Conservation (phyloP, 1,140 invertebrate genomes). For the Drosophila sulfurigaster region DNA sequence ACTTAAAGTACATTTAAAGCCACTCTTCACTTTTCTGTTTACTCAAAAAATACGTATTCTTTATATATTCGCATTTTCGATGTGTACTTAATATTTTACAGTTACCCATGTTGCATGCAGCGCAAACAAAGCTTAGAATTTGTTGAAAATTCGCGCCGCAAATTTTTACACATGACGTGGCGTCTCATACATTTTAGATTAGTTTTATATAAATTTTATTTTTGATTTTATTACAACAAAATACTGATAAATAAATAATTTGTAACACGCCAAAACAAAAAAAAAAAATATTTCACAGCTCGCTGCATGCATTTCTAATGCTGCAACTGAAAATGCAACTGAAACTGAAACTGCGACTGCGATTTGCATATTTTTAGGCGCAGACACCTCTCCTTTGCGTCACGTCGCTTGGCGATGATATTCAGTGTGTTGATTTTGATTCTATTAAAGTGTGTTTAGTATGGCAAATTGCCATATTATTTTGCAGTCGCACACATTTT, state of each 20-base stretch:
- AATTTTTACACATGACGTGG: slow-evolving; percentile 35
- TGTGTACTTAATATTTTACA: slow-evolving; percentile 6
- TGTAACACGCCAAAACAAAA: slow-evolving; percentile 32
- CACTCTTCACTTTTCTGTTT: no score
- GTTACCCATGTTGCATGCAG: not conserved
- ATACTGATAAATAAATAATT: slow-evolving; percentile 60
- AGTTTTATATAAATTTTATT: slow-evolving; percentile 66
- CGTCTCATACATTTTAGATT: slow-evolving; percentile 66
- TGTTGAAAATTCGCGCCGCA: slow-evolving; percentile 36
- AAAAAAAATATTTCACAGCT: slow-evolving; percentile 48
- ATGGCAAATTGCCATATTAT: slow-evolving; percentile 63
- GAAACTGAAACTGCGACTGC: slow-evolving; percentile 24
- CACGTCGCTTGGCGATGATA: not conserved
- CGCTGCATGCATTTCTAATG: slow-evolving; percentile 64
- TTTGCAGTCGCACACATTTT: slow-evolving; percentile 72
- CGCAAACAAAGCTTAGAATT: slow-evolving; percentile 72
- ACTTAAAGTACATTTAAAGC: no score
- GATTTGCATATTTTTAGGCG: slow-evolving; percentile 79
- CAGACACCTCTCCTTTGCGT: slow-evolving; percentile 14
- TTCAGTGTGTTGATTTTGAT: slow-evolving; percentile 55
- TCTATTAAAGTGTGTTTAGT: slow-evolving; percentile 60
- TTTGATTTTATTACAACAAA: slow-evolving; percentile 75
- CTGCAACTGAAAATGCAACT: slow-evolving; percentile 15
- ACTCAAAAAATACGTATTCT: no score
- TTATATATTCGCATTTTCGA: not conserved